A percentile compares a stretch with the other conserved stretches of the same genome.
Evolutionary conservation across 2,888 invertebrate species (phyloP).

Genomic region (Cotesia congregata): DNA sequence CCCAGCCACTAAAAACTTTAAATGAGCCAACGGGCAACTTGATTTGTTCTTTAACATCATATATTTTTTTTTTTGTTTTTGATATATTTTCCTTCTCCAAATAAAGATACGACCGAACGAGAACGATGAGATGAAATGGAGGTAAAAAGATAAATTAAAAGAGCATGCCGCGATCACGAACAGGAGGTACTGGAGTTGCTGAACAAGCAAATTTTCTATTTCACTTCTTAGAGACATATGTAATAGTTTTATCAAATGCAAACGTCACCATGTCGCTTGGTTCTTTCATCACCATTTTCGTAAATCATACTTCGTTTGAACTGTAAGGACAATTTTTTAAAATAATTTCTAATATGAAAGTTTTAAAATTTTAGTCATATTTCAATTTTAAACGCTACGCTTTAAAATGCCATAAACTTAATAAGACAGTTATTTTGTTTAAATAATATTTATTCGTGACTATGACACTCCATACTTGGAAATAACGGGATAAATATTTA

Average conservation of each 20-base stretch:
- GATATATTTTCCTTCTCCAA: constrained; percentile 34
- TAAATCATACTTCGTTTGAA: background rate
- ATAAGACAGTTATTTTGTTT: background rate
- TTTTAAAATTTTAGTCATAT: background rate
- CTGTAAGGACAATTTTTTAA: background rate
- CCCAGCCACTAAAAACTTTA: constrained; percentile 69
- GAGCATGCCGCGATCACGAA: background rate
- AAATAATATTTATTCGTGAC: background rate
- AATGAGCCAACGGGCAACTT: constrained; percentile 66
- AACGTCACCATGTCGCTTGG: constrained; percentile 50
- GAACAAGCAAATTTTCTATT: constrained; percentile 53
- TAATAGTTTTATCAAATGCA: constrained; percentile 59
- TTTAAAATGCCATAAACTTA: background rate
- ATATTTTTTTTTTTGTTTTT: constrained; percentile 30
- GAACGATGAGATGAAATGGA: constrained; percentile 15
- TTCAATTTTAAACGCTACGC: background rate
- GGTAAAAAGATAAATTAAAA: background rate
- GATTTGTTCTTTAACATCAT: constrained; percentile 68
- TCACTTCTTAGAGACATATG: constrained; percentile 54
- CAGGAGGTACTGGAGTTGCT: constrained; percentile 38
- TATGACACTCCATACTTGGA: background rate
- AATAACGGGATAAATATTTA: background rate
- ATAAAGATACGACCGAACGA: constrained; percentile 32
- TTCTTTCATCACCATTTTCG: constrained; percentile 8
- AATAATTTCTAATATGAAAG: background rate